Conservation (phyloP, 2,888 invertebrate species). For the Cremastinae sp. region DNA sequence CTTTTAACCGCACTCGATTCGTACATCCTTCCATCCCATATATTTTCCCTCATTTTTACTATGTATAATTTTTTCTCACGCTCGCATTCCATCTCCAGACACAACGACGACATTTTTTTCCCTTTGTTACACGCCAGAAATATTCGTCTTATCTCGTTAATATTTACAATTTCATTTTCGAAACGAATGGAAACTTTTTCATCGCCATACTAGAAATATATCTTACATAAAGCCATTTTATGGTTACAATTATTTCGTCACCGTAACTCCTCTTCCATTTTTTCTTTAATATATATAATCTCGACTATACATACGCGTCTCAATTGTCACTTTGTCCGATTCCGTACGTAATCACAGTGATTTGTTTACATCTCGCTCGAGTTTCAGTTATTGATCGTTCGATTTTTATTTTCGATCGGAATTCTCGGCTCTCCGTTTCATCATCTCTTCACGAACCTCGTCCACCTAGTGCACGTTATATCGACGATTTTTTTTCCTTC, state of each 20-base stretch:
- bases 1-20: conserved; percentile 44
- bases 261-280: conserved; percentile 37
- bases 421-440: not conserved
- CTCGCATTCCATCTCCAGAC: conserved; percentile 19
- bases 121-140: not conserved
- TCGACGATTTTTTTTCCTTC: conserved; percentile 58
- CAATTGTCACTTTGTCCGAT: conserved; percentile 63
- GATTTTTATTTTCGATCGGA: conserved; percentile 12
- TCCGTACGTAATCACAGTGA: conserved; percentile 63
- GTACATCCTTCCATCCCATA: conserved; percentile 25
- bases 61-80: conserved; percentile 17
- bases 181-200: conserved; percentile 42
- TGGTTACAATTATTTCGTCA: conserved; percentile 58
- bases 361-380: conserved; percentile 31
- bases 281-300: conserved; percentile 20
- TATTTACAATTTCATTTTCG: conserved; percentile 70
- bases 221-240: conserved; percentile 72
- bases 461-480: conserved; percentile 44
- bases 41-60: conserved; percentile 1
- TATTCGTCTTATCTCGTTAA: conserved; percentile 28
- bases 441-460: conserved; percentile 38
- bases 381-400: not conserved
- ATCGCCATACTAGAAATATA: conserved; percentile 69
- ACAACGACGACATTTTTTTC: conserved; percentile 25
- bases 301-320: conserved; percentile 38